phyloP scores from a whole-genome alignment of 2,888 invertebrate genomes.

The Ichneumoninae sp. region DNA sequence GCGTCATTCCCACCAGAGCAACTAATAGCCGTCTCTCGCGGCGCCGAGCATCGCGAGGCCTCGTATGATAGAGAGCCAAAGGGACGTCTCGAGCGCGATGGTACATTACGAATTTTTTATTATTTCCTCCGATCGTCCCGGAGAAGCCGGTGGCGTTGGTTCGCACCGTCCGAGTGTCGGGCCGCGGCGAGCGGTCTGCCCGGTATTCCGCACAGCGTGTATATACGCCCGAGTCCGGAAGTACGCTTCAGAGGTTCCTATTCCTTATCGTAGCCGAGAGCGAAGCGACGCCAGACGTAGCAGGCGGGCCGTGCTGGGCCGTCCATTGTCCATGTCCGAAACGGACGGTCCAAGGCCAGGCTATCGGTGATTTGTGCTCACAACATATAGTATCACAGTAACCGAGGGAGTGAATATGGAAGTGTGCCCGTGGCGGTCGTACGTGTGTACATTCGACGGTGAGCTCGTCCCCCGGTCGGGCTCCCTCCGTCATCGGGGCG shows the following conservation, averaged over 20 bases:
- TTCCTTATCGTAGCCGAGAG: slow-evolving; percentile 78
- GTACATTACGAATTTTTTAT: slow-evolving; percentile 48
- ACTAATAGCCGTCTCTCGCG: not conserved
- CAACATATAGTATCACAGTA: slow-evolving; percentile 47
- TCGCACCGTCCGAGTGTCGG: slow-evolving; percentile 40
- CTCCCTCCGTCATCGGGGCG: slow-evolving; percentile 19
- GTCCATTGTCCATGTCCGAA: slow-evolving; percentile 80
- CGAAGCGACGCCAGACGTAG: slow-evolving; percentile 67
- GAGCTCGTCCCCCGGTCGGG: too few relatives aligned
- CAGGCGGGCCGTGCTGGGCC: slow-evolving; percentile 68
- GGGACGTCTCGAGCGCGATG: slow-evolving; percentile 52
- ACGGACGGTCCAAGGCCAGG: slow-evolving; percentile 77
- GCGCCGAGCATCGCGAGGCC: too few relatives aligned
- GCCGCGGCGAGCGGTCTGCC: slow-evolving; percentile 11
- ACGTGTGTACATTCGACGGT: not conserved
- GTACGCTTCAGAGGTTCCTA: slow-evolving; percentile 79
- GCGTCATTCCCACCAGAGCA: too few relatives aligned
- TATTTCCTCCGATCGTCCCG: slow-evolving; percentile 58
- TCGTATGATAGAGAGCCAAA: slow-evolving; percentile 47
- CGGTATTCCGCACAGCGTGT: slow-evolving; percentile 27
- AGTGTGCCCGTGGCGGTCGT: not conserved
- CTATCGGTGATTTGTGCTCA: slow-evolving; percentile 70
- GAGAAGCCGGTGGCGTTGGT: slow-evolving; percentile 34
- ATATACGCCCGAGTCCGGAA: slow-evolving; percentile 74
- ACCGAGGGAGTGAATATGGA: not conserved